These are phyloP conservation scores for Dryobotodes eremita DNA, from an alignment of 2,888 invertebrate genomes.

Conservation along the genomic window DNA sequence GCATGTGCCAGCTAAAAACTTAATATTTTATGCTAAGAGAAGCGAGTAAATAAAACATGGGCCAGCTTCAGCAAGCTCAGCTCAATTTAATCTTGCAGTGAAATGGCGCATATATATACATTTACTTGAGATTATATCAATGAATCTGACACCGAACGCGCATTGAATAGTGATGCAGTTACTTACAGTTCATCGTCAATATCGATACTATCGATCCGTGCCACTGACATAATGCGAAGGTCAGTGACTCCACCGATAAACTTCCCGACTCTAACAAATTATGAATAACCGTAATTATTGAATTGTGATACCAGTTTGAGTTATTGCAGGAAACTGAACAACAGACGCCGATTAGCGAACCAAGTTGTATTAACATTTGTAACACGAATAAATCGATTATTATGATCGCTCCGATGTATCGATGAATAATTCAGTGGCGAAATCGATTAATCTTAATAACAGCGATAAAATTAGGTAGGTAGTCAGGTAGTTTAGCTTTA, in stretches of 20 bases:
- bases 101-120: constrained; percentile 44
- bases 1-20: constrained; percentile 74
- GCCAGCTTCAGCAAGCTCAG: constrained; percentile 47
- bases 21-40: constrained; percentile 77
- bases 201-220: constrained; percentile 67
- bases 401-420: constrained; percentile 59
- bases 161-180: constrained; percentile 60
- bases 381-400: constrained; percentile 65
- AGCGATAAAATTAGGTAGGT: constrained; percentile 53
- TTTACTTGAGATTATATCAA: constrained; percentile 58
- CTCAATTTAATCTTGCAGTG: constrained; percentile 55
- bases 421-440: constrained; percentile 68
- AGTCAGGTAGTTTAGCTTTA: constrained; percentile 59
- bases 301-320: constrained; percentile 72
- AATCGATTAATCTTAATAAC: constrained; percentile 65
- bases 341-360: constrained; percentile 59
- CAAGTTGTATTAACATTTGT: constrained; percentile 51
- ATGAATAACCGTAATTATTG: constrained; percentile 78
- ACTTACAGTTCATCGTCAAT: constrained; percentile 46
- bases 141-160: constrained; percentile 47
- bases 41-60: constrained; percentile 73
- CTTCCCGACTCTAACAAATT: constrained; percentile 69
- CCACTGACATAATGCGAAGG: constrained; percentile 75
- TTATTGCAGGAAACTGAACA: constrained; percentile 61
- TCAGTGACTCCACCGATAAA: constrained; percentile 73